Percentiles rank a stretch among this genome's conserved stretches.
These are phyloP conservation scores for Arizona elegans DNA, from an alignment of 2,113 vertebrate genomes.

Conservation along the genomic window DNA sequence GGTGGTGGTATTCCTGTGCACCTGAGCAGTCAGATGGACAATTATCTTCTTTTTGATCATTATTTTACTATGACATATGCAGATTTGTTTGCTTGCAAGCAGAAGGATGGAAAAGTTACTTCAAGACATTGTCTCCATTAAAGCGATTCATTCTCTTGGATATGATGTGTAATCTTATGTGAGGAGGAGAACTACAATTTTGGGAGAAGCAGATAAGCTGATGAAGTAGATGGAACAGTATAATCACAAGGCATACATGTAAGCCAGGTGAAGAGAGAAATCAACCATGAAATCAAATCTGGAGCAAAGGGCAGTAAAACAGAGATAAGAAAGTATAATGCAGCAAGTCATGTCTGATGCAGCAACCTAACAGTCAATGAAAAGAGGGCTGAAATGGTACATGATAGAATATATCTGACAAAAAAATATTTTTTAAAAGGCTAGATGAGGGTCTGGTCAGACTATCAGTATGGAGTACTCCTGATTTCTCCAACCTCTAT, in stretches of 20 bases:
- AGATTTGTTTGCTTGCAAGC: too few species aligned
- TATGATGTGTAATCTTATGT: not conserved
- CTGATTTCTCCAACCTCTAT: not conserved
- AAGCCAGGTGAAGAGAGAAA: not conserved
- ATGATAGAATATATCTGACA: not conserved
- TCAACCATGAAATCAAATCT: not conserved
- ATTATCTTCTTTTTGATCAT: too few species aligned
- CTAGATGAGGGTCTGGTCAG: too few species aligned
- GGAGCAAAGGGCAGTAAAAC: not conserved
- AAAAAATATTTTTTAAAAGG: not conserved
- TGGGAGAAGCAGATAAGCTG: not conserved
- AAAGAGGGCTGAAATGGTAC: not conserved
- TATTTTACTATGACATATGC: too few species aligned
- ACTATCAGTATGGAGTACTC: not conserved
- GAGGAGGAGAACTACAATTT: not conserved
- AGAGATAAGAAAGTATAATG: not conserved
- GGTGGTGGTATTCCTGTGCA: not conserved
- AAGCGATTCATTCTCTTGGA: not conserved
- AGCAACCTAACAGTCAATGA: not conserved
- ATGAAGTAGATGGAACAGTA: not conserved
- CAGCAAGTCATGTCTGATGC: not conserved
- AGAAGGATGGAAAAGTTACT: not conserved
- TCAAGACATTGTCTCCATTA: not conserved
- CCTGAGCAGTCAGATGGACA: not conserved
- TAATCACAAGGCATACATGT: not conserved